phyloP scores from a whole-genome alignment of 2,113 vertebrate genomes.

The Haliaeetus leucogaster region DNA sequence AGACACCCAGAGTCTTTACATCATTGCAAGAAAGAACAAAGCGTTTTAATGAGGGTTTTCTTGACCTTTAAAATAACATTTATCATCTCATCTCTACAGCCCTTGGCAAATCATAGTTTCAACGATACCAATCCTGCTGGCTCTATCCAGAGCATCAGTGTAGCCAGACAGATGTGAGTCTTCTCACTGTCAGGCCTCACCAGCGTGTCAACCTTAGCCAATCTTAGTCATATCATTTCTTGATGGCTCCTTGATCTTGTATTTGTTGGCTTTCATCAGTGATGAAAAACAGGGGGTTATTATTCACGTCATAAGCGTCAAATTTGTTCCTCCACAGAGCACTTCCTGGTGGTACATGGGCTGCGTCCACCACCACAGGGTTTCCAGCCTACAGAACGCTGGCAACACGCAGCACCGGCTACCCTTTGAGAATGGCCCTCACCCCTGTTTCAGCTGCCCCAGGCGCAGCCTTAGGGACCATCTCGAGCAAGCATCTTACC shows the following conservation, averaged over 20 bases:
- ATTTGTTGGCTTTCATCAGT: neutral
- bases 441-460: neutral
- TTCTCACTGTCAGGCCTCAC: neutral
- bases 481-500: neutral
- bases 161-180: neutral
- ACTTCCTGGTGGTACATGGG: rapidly evolving
- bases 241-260: neutral
- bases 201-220: neutral
- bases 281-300: neutral
- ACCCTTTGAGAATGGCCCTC: rapidly evolving
- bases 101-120: neutral
- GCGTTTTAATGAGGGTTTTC: neutral
- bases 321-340: neutral
- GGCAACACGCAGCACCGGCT: rapidly evolving
- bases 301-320: neutral
- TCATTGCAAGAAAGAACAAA: neutral
- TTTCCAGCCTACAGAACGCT: neutral
- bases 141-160: neutral
- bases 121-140: neutral
- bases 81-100: neutral
- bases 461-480: neutral
- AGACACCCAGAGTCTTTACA: neutral
- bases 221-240: rapidly evolving
- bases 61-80: neutral
- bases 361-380: neutral